phyloP scores from a whole-genome alignment of 1,140 invertebrate species.

The Apis laboriosa region DNA sequence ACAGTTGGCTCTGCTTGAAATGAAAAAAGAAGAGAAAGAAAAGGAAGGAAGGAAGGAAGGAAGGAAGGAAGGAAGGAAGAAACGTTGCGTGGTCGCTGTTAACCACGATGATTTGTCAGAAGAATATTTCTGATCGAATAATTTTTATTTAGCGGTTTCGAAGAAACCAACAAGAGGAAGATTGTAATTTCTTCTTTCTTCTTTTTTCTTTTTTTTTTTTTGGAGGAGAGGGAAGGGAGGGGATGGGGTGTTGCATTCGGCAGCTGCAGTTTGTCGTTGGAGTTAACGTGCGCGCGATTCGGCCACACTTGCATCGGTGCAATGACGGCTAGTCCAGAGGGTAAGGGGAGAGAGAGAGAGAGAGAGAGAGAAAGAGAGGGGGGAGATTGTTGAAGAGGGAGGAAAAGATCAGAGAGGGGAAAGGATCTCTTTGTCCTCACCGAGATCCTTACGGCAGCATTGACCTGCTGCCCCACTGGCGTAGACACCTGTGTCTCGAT shows the following conservation, averaged over 20 bases:
- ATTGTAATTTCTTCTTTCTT: not conserved
- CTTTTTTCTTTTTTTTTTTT: no score
- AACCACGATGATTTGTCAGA: constrained; percentile 14
- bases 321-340: constrained; percentile 48
- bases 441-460: constrained; percentile 60
- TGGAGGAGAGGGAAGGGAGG: not conserved
- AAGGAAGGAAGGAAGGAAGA: no score
- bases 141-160: not conserved
- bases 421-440: constrained; percentile 69
- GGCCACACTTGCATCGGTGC: constrained; percentile 54
- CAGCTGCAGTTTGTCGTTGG: constrained; percentile 57
- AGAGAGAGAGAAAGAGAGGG: not conserved
- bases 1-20: no score
- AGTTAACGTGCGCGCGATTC: constrained; percentile 25
- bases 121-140: not conserved
- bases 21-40: not conserved
- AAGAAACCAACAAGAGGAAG: no score
- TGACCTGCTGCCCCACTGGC: constrained; percentile 67
- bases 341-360: not conserved
- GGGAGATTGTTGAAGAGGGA: constrained; percentile 34
- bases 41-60: no score
- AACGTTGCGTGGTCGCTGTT: not conserved
- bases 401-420: constrained; percentile 47
- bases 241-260: constrained; percentile 21
- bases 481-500: constrained; percentile 43